phyloP scores from a whole-genome alignment of 2,888 invertebrate genomes.

The Drosophila lutescens region DNA sequence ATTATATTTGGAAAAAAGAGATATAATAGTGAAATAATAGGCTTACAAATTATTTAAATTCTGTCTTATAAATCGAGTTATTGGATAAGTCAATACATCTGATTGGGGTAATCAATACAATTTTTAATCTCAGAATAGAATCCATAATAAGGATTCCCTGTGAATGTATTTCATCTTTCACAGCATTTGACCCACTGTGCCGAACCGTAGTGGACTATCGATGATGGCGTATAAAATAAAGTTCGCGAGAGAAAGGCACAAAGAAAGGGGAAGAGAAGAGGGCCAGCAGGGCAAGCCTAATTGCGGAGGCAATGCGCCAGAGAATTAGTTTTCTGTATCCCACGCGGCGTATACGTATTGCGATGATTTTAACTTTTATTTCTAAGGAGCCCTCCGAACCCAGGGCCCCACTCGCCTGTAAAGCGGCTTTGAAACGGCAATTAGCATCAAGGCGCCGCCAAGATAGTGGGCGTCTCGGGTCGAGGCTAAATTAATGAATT shows the following conservation, averaged over 20 bases:
- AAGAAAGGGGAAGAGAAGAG: neutral
- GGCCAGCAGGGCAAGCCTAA: slow-evolving; percentile 74
- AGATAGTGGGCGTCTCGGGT: slow-evolving; percentile 49
- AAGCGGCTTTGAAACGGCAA: slow-evolving; percentile 72
- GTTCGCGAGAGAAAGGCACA: slow-evolving; percentile 6
- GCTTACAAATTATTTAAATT: too few relatives aligned
- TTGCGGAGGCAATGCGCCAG: slow-evolving; percentile 81
- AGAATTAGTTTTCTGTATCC: slow-evolving; percentile 75
- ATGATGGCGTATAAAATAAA: slow-evolving; percentile 44
- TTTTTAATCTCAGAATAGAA: too few relatives aligned
- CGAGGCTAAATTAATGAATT: slow-evolving; percentile 75
- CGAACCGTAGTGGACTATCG: slow-evolving; percentile 15
- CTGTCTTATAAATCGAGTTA: too few relatives aligned
- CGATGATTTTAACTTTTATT: slow-evolving; percentile 57
- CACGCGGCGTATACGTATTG: slow-evolving; percentile 18
- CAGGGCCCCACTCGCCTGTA: slow-evolving; percentile 49
- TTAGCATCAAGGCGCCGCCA: slow-evolving; percentile 52
- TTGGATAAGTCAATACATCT: too few relatives aligned
- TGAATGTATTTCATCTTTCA: too few relatives aligned
- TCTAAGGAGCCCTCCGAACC: slow-evolving; percentile 9
- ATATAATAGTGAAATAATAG: too few relatives aligned
- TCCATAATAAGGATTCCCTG: too few relatives aligned
- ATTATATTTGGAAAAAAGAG: too few relatives aligned
- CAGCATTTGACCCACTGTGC: slow-evolving; percentile 9
- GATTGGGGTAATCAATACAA: too few relatives aligned